phyloP scores from a whole-genome alignment of 2,113 vertebrate species.

The Stictonetta naevosa region DNA sequence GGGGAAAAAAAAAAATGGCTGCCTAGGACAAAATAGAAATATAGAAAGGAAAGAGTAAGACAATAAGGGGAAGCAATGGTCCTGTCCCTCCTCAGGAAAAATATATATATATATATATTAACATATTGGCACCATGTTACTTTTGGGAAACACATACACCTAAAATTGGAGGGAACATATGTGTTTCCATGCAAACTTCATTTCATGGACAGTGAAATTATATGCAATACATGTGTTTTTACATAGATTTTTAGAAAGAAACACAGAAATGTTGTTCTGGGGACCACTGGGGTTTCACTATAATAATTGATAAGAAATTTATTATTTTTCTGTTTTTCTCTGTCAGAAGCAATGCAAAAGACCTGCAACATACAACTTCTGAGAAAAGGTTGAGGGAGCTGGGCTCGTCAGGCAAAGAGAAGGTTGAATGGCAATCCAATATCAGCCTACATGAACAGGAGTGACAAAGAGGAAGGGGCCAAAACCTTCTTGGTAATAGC shows the following conservation, averaged over 20 bases:
- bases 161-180: background rate
- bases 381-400: background rate
- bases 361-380: background rate
- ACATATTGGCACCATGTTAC: background rate
- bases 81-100: background rate
- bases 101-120: background rate
- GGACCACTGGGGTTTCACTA: background rate
- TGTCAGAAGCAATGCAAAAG: background rate
- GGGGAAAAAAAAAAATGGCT: background rate
- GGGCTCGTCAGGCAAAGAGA: background rate
- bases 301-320: background rate
- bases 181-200: background rate
- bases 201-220: background rate
- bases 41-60: background rate
- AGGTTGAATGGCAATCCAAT: background rate
- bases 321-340: background rate
- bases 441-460: background rate
- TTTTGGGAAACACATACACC: background rate
- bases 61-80: background rate
- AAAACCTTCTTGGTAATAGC: background rate
- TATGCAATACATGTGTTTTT: background rate
- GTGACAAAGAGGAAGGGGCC: background rate
- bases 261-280: background rate
- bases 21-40: background rate
- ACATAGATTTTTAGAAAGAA: background rate